phyloP scores from a whole-genome alignment of 1,140 invertebrate genomes.

The Pomacea maculata region DNA sequence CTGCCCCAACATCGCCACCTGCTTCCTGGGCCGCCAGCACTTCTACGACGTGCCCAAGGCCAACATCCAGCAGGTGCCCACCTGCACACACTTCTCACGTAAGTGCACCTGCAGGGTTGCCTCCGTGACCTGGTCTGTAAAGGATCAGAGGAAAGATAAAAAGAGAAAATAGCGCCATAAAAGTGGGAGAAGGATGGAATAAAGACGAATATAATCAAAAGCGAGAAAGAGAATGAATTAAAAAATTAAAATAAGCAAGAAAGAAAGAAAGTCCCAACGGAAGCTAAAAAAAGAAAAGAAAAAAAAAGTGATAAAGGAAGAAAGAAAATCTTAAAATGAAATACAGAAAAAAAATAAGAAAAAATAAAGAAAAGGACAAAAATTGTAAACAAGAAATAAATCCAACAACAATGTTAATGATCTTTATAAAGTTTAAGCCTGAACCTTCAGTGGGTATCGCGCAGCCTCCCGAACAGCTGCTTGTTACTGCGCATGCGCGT shows the following conservation, averaged over 20 bases:
- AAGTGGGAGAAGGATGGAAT: not conserved
- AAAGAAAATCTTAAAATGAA: too few species aligned
- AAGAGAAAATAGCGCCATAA: not conserved
- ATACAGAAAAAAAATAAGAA: not conserved
- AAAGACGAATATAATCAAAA: too few species aligned
- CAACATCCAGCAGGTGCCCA: constrained; percentile 36
- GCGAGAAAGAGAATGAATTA: too few species aligned
- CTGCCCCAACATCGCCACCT: constrained; percentile 48
- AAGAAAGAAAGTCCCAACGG: not conserved
- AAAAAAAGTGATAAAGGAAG: not conserved
- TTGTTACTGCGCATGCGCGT: too few species aligned
- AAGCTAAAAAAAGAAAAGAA: not conserved
- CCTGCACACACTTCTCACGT: constrained; percentile 55
- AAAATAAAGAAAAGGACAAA: not conserved
- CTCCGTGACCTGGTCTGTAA: too few species aligned
- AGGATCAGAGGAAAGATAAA: too few species aligned
- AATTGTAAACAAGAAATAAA: not conserved
- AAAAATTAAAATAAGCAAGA: not conserved
- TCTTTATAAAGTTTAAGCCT: too few species aligned
- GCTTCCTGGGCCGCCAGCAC: constrained; percentile 48
- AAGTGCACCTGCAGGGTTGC: constrained; percentile 19
- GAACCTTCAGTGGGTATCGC: too few species aligned
- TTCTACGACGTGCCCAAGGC: constrained; percentile 46
- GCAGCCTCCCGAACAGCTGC: too few species aligned
- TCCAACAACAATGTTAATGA: too few species aligned